Base-by-base conservation (phyloP, 2,797 vertebrate species). In the Nyctalus aviator region DNA sequence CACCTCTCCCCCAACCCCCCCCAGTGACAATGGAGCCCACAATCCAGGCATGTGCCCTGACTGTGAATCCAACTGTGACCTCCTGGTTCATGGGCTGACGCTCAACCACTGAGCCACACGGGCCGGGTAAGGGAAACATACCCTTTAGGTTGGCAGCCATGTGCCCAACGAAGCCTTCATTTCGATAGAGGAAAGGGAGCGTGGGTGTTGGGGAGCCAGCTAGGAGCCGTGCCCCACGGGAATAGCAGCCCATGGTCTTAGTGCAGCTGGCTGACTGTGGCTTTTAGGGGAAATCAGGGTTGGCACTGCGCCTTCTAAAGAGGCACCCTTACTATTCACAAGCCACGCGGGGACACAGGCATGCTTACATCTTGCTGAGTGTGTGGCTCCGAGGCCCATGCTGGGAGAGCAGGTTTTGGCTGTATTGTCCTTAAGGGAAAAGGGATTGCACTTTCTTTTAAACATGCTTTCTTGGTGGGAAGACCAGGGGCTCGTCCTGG, bases 401-500 rank as follows among this genome's bases (percentile, higher is more conserved):
- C 79, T 71, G 72, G 59, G 86, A 64, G 93, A 85, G 73, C 64
- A 72, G 37, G 48, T 62, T 72, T 85, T 76, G 84, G 69, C 50
- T 84, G n/a, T 78, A 11, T 30, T 62, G 32, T 66, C 55, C 41
- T 69, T 81, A 68, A 73, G 37, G 44, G 88, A 82, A 86, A 94
- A 92, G 44, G 4, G 15, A 90, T 55, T 69, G 13, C 44, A 62
- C 30, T 76, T 78, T 82, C 57, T 83, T 82, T 82, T 85, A 71
- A 82, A 75, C 11, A 7, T 76, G 46, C 94, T 57, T n/a, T 88
- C 32, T 15, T 11, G n/a, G 35, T 62, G 75, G 32, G 30, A 85
- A 84, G 53, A 88, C n/a, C n/a, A 81, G 35, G 50, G 55, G 27
- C n/a, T 91, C 25, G 17, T 77, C 96, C 95, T 66, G 81, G 46